phyloP scores from a whole-genome alignment of 2,113 vertebrate genomes.

The Hypomesus transpacificus region DNA sequence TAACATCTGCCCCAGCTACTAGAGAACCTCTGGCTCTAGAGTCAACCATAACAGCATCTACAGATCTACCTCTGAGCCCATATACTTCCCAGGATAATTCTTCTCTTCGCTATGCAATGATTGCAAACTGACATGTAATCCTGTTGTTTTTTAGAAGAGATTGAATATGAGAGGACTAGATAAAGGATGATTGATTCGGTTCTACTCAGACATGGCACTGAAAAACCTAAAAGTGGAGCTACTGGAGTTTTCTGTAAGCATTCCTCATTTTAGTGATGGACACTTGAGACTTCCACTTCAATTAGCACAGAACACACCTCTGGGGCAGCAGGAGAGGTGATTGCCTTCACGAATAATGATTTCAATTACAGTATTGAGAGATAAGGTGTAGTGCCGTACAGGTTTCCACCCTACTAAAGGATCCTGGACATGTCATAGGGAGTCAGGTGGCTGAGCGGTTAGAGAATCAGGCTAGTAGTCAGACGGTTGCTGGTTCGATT shows the following conservation, averaged over 20 bases:
- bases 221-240: neutral
- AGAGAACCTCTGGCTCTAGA: slow-evolving; percentile 7
- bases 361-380: slow-evolving; percentile 55
- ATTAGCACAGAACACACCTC: slow-evolving; percentile 54
- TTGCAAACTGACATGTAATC: slow-evolving; percentile 6
- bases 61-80: slow-evolving; percentile 3
- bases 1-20: slow-evolving; percentile 46
- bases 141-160: neutral
- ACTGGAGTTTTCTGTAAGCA: slow-evolving; percentile 25
- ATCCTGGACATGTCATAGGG: slow-evolving; percentile 20
- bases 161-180: neutral
- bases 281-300: slow-evolving; percentile 51
- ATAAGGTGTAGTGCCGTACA: slow-evolving; percentile 39
- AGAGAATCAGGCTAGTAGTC: too few relatives aligned
- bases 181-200: neutral
- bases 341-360: slow-evolving; percentile 54
- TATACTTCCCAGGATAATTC: slow-evolving; percentile 16
- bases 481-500: too few relatives aligned
- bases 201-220: neutral
- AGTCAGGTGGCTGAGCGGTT: too few relatives aligned
- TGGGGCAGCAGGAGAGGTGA: slow-evolving; percentile 35
- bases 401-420: slow-evolving; percentile 31
- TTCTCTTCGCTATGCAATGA: slow-evolving; percentile 13
- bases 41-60: neutral
- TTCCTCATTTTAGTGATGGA: slow-evolving; percentile 38